Conservation (phyloP, 2,888 invertebrate genomes). For the Polydrusus tereticollis region DNA sequence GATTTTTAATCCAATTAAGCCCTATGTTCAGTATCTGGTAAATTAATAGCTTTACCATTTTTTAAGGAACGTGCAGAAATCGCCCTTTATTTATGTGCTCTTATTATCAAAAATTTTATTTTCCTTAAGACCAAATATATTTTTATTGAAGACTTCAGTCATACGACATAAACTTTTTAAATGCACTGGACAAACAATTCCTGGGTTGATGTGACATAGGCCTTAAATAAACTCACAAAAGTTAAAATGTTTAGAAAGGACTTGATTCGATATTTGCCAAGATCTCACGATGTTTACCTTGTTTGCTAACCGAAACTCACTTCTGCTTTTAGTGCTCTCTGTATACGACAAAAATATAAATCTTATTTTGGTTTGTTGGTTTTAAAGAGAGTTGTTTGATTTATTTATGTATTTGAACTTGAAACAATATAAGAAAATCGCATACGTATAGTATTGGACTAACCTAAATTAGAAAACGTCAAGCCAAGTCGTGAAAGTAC, state of each 20-base stretch:
- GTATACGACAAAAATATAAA: conserved; percentile 8
- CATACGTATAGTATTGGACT: too few species aligned
- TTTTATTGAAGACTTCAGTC: neutral
- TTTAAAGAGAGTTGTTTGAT: neutral
- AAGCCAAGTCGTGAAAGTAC: too few species aligned
- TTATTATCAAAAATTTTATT: too few species aligned
- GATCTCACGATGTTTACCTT: conserved; percentile 3
- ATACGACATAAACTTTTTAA: neutral
- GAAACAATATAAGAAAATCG: too few species aligned
- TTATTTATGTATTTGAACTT: neutral
- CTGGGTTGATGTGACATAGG: conserved; percentile 19
- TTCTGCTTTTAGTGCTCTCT: neutral
- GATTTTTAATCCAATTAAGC: neutral
- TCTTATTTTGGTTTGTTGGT: neutral
- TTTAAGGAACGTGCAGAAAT: too few species aligned
- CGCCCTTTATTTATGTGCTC: too few species aligned
- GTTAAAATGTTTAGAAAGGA: conserved; percentile 31
- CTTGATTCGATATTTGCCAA: conserved; percentile 34
- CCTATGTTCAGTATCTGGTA: neutral
- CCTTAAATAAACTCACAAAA: conserved; percentile 34
- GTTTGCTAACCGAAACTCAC: conserved; percentile 11
- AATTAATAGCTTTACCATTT: too few species aligned
- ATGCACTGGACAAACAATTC: conserved; percentile 13
- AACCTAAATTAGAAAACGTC: too few species aligned
- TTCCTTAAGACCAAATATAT: too few species aligned